These are phyloP conservation scores for Tamandua tetradactyla DNA, from an alignment of 2,797 vertebrate species.

Conservation along the genomic window DNA sequence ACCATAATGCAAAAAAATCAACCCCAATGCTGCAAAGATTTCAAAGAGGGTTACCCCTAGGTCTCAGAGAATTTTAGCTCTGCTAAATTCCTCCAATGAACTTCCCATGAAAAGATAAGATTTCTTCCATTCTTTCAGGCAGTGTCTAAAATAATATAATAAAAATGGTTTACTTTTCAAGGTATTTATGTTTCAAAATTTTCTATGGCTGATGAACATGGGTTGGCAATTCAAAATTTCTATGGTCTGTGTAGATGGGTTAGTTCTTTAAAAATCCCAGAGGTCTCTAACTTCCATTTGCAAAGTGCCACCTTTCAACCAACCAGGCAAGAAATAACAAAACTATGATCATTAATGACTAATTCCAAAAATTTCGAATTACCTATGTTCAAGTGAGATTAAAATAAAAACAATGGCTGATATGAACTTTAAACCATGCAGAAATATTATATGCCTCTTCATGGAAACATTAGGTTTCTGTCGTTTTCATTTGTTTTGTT, in stretches of 20 bases:
- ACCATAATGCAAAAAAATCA: neutral
- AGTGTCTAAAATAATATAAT: neutral
- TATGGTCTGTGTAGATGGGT: neutral
- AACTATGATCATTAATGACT: neutral
- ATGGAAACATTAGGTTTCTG: slow-evolving; percentile 3
- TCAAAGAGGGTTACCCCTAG: neutral
- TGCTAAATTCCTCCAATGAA: neutral
- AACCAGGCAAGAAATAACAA: neutral
- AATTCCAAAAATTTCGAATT: slow-evolving; percentile 20
- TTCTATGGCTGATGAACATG: neutral
- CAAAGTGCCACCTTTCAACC: neutral
- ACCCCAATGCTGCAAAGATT: neutral
- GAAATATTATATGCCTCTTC: neutral
- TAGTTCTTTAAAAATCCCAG: neutral
- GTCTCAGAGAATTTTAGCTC: neutral
- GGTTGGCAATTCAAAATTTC: neutral
- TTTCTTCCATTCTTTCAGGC: neutral
- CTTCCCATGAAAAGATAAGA: neutral
- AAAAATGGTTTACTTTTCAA: slow-evolving; percentile 8
- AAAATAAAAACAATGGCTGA: neutral
- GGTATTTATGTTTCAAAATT: neutral
- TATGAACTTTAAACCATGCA: slow-evolving; percentile 46
- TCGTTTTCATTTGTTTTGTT: neutral
- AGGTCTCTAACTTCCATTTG: neutral
- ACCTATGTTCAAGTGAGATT: neutral